Evolutionary conservation across 2,113 vertebrate genomes (phyloP).

Genomic region (Sakesphorus luctuosus): DNA sequence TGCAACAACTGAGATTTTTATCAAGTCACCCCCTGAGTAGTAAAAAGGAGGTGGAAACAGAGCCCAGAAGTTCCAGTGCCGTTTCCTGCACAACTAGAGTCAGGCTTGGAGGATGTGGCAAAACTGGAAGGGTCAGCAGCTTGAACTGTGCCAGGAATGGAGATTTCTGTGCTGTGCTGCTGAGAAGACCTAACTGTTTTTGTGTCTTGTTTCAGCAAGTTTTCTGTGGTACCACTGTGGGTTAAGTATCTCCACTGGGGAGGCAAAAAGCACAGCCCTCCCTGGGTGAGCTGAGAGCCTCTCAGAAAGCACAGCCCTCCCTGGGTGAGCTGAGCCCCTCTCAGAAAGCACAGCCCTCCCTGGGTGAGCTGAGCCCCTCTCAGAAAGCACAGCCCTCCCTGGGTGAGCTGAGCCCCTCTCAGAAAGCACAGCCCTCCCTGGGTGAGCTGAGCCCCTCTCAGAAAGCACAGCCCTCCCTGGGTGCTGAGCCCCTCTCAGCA

Average conservation of each 20-base stretch:
- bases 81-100: rapidly evolving
- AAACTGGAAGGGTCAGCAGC: not conserved
- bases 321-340: too few species aligned
- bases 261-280: not conserved
- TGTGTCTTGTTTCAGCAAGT: not conserved
- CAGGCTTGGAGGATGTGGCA: not conserved
- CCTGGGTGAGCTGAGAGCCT: not conserved
- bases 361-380: not conserved
- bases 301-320: too few species aligned
- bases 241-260: not conserved
- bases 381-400: not conserved
- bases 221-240: not conserved
- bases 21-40: not conserved
- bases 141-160: not conserved
- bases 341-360: too few species aligned
- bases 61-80: not conserved
- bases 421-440: not conserved
- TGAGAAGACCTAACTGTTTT: not conserved
- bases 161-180: not conserved
- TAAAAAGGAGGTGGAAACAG: not conserved
- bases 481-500: not conserved
- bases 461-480: not conserved
- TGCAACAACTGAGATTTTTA: not conserved
- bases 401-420: not conserved
- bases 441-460: not conserved